Evolutionary conservation across 1,140 invertebrate genomes (phyloP).

Genomic region (Leptonema lineaticorne): DNA sequence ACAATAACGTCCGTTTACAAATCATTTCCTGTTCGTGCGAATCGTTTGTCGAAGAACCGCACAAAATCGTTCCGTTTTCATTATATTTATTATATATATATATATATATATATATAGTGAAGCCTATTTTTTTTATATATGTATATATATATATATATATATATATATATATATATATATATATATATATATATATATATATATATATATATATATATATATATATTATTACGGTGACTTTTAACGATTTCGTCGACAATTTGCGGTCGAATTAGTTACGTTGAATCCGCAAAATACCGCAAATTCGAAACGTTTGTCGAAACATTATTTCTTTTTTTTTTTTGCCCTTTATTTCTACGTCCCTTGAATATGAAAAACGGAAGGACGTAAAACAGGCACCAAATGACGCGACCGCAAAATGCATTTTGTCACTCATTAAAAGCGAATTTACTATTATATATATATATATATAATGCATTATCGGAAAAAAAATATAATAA

Average conservation of each 20-base stretch:
- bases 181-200: too few relatives aligned
- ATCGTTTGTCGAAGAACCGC: constrained; percentile 6
- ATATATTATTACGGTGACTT: neutral
- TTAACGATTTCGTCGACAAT: constrained; percentile 7
- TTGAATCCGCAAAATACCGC: constrained; percentile 16
- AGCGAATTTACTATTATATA: too few relatives aligned
- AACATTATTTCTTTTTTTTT: too few relatives aligned
- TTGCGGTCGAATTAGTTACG: constrained; percentile 26
- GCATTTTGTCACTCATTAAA: constrained; percentile 16
- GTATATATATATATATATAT: too few relatives aligned
- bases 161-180: too few relatives aligned
- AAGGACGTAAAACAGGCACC: neutral
- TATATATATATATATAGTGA: too few relatives aligned
- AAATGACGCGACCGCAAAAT: constrained; percentile 14
- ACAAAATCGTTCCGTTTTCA: constrained; percentile 13
- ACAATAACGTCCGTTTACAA: constrained; percentile 5
- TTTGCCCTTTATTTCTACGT: too few relatives aligned
- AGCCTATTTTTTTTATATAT: too few relatives aligned
- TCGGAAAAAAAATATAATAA: too few relatives aligned
- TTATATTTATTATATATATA: too few relatives aligned
- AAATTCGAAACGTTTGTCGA: neutral
- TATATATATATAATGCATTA: too few relatives aligned
- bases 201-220: too few relatives aligned
- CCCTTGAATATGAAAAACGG: neutral
- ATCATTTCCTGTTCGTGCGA: constrained; percentile 20